Conservation (phyloP, 1,140 invertebrate genomes). For the Drosophila santomea region DNA sequence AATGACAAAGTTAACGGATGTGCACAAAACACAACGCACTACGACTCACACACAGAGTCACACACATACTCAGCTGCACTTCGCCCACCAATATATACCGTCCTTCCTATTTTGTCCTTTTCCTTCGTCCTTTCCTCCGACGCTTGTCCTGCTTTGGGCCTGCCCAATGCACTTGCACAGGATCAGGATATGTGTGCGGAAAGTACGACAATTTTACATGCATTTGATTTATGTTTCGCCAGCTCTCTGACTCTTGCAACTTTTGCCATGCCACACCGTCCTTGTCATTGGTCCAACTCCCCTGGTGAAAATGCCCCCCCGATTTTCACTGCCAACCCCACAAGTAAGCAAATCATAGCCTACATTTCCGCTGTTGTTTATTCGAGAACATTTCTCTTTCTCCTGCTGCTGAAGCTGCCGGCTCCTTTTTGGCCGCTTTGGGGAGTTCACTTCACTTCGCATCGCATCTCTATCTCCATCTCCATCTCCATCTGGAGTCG, state of each 20-base stretch:
- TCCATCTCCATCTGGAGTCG: constrained; percentile 13
- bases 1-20: constrained; percentile 84
- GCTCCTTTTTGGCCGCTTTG: constrained; percentile 17
- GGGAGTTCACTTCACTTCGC: constrained; percentile 41
- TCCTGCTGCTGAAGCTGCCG: constrained; percentile 13
- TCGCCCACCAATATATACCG: constrained; percentile 23
- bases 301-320: constrained; percentile 1
- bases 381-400: constrained; percentile 49
- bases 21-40: constrained; percentile 80
- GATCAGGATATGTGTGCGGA: constrained; percentile 81
- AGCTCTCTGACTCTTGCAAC: constrained; percentile 26
- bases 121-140: constrained; percentile 1
- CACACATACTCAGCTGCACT: background rate
- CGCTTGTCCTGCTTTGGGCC: constrained; percentile 36
- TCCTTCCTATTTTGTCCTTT: background rate
- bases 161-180: constrained; percentile 71
- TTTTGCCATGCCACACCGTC: constrained; percentile 38
- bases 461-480: constrained; percentile 2
- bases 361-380: constrained; percentile 80
- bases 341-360: constrained; percentile 79
- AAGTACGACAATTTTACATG: constrained; percentile 80
- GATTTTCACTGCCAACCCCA: background rate
- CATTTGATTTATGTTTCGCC: constrained; percentile 76
- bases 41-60: constrained; percentile 8
- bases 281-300: constrained; percentile 55